Conservation (phyloP, 2,113 vertebrate species). For the Bettongia penicillata region DNA sequence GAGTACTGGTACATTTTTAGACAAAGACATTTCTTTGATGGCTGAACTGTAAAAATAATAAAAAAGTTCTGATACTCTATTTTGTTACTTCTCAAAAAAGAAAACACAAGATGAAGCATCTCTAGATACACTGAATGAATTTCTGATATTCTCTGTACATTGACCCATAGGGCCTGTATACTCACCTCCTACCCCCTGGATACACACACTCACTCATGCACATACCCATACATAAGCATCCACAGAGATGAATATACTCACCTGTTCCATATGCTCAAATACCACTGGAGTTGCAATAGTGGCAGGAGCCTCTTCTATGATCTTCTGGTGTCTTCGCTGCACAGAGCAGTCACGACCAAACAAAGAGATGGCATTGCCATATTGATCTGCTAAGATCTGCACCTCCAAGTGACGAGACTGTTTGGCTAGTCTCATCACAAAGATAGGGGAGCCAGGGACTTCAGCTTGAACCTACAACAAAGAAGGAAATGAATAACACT, state of each 20-base stretch:
- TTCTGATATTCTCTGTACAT: conserved; percentile 4
- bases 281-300: conserved; percentile 92
- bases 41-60: not conserved
- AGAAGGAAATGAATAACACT: not conserved
- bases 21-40: conserved; percentile 22
- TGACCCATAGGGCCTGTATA: not conserved
- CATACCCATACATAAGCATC: not conserved
- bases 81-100: conserved; percentile 30
- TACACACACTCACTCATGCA: not conserved
- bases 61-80: not conserved
- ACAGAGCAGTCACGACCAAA: conserved; percentile 98
- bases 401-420: conserved; percentile 98
- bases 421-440: conserved; percentile 97
- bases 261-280: conserved; percentile 98
- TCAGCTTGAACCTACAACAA: conserved; percentile 93
- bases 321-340: conserved; percentile 98
- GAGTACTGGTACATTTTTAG: conserved; percentile 36
- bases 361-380: conserved; percentile 97
- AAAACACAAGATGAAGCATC: conserved; percentile 16
- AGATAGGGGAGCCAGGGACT: conserved; percentile 97
- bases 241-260: conserved; percentile 67
- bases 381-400: conserved; percentile 97
- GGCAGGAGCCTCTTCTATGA: conserved; percentile 98
- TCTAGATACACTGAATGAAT: conserved; percentile 13
- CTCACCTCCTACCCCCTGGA: not conserved